Conservation (phyloP, 2,888 invertebrate species). For the Caenorhabditis sp. region DNA sequence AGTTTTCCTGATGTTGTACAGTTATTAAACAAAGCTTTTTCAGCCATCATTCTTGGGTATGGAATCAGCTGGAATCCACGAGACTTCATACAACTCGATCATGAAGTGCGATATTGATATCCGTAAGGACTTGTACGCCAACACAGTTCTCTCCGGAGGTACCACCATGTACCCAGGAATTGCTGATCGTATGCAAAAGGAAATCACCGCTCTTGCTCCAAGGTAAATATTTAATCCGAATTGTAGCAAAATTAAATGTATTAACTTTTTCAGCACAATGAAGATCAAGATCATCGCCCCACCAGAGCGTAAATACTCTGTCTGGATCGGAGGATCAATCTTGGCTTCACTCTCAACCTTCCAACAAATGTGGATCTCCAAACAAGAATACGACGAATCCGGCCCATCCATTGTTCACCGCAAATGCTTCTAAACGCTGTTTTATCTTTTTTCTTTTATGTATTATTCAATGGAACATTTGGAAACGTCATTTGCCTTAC, state of each 20-base stretch:
- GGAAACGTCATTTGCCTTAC: slow-evolving; percentile 45
- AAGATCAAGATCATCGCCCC: slow-evolving; percentile 75
- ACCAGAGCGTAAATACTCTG: slow-evolving; percentile 94
- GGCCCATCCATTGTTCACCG: slow-evolving; percentile 63
- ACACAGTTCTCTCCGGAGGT: slow-evolving; percentile 71
- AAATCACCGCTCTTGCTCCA: slow-evolving; percentile 73
- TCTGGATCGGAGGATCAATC: slow-evolving; percentile 98
- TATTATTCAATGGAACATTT: slow-evolving; percentile 37
- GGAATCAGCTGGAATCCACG: slow-evolving; percentile 75
- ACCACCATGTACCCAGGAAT: slow-evolving; percentile 93
- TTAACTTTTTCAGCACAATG: slow-evolving; percentile 73
- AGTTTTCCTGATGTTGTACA: too few relatives aligned
- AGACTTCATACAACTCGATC: slow-evolving; percentile 83
- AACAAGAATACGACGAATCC: slow-evolving; percentile 84
- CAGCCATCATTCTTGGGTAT: slow-evolving; percentile 83
- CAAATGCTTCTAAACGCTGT: slow-evolving; percentile 58
- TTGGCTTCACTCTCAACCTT: slow-evolving; percentile 88
- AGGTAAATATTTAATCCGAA: slow-evolving; percentile 77
- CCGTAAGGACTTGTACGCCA: slow-evolving; percentile 88
- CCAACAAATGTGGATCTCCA: slow-evolving; percentile 84
- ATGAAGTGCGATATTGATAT: slow-evolving; percentile 92
- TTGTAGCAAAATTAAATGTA: background rate
- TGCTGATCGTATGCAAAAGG: slow-evolving; percentile 96
- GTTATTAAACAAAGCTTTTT: slow-evolving; percentile 20
- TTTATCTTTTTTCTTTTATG: slow-evolving; percentile 11